phyloP scores from a whole-genome alignment of 2,888 invertebrate species.

The Nysson spinosus region DNA sequence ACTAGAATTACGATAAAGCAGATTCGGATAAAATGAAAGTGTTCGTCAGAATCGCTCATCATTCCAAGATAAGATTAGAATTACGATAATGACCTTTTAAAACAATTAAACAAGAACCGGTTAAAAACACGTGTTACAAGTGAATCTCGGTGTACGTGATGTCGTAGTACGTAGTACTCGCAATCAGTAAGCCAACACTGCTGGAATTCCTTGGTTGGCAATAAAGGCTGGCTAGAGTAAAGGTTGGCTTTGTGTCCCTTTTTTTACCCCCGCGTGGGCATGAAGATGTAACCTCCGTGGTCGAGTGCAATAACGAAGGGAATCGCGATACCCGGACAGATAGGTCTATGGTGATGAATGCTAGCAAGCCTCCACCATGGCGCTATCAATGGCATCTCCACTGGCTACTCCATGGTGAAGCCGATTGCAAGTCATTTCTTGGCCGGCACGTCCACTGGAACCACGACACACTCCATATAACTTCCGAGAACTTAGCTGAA shows the following conservation, averaged over 20 bases:
- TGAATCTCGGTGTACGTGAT: too few relatives aligned
- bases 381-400: conserved; percentile 61
- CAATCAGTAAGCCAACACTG: conserved; percentile 26
- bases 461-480: conserved; percentile 5
- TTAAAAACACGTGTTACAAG: too few relatives aligned
- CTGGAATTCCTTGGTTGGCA: conserved; percentile 27
- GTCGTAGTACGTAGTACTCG: too few relatives aligned
- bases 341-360: conserved; percentile 64
- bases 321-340: conserved; percentile 58
- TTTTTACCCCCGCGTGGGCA: conserved; percentile 47
- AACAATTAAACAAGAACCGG: too few relatives aligned
- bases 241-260: neutral
- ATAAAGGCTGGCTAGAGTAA: conserved; percentile 35
- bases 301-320: conserved; percentile 56
- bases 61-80: too few relatives aligned
- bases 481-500: conserved; percentile 28
- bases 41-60: too few relatives aligned
- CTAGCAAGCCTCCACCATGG: conserved; percentile 51
- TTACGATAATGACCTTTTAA: too few relatives aligned
- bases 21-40: too few relatives aligned
- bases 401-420: conserved; percentile 33
- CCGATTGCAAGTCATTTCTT: conserved; percentile 61
- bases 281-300: conserved; percentile 59
- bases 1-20: too few relatives aligned
- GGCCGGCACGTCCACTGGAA: neutral